A percentile compares a stretch with the other conserved stretches of the same genome.
Conservation (phyloP, 2,797 vertebrate species). For the Rhinoraja longicauda region DNA sequence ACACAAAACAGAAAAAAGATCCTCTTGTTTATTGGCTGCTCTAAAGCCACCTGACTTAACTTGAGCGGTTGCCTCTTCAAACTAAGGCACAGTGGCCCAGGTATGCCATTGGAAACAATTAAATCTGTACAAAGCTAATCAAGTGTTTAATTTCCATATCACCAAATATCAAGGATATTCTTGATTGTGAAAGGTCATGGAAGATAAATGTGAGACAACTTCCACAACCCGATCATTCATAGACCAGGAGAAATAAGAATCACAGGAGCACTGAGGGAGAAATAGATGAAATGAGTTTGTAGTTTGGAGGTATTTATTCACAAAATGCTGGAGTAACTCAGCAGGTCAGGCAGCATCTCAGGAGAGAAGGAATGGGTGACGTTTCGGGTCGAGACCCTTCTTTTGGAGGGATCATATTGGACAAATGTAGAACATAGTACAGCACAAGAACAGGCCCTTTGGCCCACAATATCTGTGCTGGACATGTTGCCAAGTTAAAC, state of each 20-base stretch:
- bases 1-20: not conserved
- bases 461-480: too few species aligned
- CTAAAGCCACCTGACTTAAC: not conserved
- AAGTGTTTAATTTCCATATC: not conserved
- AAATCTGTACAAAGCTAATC: too few species aligned
- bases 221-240: not conserved
- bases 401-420: not conserved
- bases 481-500: too few species aligned
- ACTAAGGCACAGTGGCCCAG: not conserved
- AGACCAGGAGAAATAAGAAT: not conserved
- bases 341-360: too few species aligned
- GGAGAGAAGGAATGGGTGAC: too few species aligned
- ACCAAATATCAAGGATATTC: not conserved
- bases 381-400: too few species aligned
- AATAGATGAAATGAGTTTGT: not conserved
- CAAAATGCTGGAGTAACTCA: too few species aligned
- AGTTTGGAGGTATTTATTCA: too few species aligned
- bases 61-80: not conserved
- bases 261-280: not conserved
- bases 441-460: too few species aligned
- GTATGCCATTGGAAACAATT: not conserved
- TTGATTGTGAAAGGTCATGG: too few species aligned
- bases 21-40: not conserved
- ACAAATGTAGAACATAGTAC: not conserved
- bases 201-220: not conserved